Percentiles rank a stretch among this genome's conserved stretches.
phyloP scores from a whole-genome alignment of 2,888 invertebrate species.

The Chrysotoxum bicinctum region DNA sequence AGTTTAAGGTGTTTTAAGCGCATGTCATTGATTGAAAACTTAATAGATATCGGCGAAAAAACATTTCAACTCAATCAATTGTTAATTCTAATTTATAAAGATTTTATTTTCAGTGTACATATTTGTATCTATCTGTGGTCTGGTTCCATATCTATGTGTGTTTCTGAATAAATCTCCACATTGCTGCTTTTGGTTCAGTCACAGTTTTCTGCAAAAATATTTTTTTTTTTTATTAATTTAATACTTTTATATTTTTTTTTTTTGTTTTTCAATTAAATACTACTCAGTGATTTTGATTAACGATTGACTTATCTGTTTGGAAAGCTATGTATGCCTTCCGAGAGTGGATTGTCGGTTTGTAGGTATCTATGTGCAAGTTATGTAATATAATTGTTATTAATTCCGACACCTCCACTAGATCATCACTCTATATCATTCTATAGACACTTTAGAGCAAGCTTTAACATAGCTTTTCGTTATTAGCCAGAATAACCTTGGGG shows the following conservation, averaged over 20 bases:
- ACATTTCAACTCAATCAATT: too few relatives aligned
- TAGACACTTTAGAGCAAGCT: background rate
- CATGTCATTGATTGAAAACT: too few relatives aligned
- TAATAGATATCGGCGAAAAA: too few relatives aligned
- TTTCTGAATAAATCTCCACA: slow-evolving; percentile 8
- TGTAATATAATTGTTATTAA: slow-evolving; percentile 66
- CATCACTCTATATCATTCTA: background rate
- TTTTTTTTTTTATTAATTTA: slow-evolving; percentile 9
- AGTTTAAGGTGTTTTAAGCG: too few relatives aligned
- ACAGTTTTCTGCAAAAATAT: slow-evolving; percentile 43
- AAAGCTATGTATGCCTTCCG: slow-evolving; percentile 29
- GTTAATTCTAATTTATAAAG: too few relatives aligned
- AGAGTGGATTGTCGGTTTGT: slow-evolving; percentile 4
- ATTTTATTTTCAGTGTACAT: background rate
- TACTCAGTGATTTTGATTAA: slow-evolving; percentile 64
- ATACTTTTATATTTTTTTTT: slow-evolving; percentile 15
- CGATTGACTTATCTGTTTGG: slow-evolving; percentile 59
- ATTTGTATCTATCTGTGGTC: background rate
- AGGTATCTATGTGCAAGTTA: slow-evolving; percentile 17
- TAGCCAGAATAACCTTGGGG: slow-evolving; percentile 36
- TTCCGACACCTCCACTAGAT: slow-evolving; percentile 65
- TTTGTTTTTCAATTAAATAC: slow-evolving; percentile 57
- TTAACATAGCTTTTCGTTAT: slow-evolving; percentile 31
- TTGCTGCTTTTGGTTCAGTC: slow-evolving; percentile 22
- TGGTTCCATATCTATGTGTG: background rate